Evolutionary conservation across 2,113 vertebrate species (phyloP).

Genomic region (Paradisaea rubra): DNA sequence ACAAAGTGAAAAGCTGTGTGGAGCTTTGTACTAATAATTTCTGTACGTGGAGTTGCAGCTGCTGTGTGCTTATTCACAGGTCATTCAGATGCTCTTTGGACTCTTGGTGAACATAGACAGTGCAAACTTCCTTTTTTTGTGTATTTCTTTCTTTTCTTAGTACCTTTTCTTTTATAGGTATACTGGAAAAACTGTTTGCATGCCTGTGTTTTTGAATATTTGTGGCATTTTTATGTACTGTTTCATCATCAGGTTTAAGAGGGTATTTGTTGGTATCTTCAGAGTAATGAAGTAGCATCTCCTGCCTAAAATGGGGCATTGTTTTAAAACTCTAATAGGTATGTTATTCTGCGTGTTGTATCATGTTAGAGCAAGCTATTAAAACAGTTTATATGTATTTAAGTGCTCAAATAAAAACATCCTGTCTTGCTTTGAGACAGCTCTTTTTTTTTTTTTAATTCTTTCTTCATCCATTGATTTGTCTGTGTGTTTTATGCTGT

Average conservation of each 20-base stretch:
- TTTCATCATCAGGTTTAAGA: background rate
- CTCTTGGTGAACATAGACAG: background rate
- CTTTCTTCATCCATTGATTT: background rate
- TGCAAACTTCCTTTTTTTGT: background rate
- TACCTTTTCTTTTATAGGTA: background rate
- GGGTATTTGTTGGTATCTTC: background rate
- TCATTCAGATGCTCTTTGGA: background rate
- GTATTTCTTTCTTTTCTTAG: background rate
- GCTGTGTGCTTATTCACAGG: rapidly evolving
- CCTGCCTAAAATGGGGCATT: background rate
- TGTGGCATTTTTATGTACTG: background rate
- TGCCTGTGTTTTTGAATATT: background rate
- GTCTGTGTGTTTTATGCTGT: background rate
- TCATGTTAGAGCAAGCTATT: background rate
- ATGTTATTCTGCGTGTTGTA: background rate
- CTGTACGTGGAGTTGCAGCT: background rate
- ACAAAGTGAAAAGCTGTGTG: background rate
- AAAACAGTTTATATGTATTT: background rate
- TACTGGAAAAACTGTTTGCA: background rate
- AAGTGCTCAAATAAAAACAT: background rate
- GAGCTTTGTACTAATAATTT: background rate
- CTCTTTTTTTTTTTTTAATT: background rate
- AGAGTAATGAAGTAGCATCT: background rate
- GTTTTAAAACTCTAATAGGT: background rate
- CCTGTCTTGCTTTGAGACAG: background rate